Evolutionary conservation across 1,140 invertebrate genomes (phyloP), one percentile per base, ranked within the genome.

Genomic region (Ylistrum balloti): DNA sequence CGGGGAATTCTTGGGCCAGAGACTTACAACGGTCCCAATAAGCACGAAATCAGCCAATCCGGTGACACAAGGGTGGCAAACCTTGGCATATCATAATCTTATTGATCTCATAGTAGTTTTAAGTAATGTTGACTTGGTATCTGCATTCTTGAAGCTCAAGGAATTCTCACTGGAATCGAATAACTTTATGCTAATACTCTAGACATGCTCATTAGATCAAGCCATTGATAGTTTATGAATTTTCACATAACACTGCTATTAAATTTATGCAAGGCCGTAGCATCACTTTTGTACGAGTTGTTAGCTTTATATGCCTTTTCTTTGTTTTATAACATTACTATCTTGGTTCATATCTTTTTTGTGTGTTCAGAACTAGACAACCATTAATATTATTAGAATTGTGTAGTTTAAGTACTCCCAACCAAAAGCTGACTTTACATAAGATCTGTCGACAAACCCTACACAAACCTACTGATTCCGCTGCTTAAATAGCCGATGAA

Each of bases 181-280:
- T 74, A 7, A 5, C 22, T 74, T 28, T 28, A 74, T 74, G 56
- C 56, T 74, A 74, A 74, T 74, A 74, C 56, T 5, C 22, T 74
- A 74, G 56, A 74, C 56, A 74, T 74, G n/a, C 56, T 17, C 13
- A 74, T 74, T 74, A 74, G 56, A 74, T 74, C 28, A 74, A 74
- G n/a, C 22, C 56, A 22, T 28, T n/a, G 56, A 74, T 28, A 74
- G 56, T 74, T 74, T 74, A 28, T n/a, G 56, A 74, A 28, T 74
- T 74, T 74, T 74, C 56, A 17, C 22, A 74, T 74, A 28, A 74
- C 5, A 5, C 5, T 74, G n/a, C 56, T 74, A 74, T 74, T 48
- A 48, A 20, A 1, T 74, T 74, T 74, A 74, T 74, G 56, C 1
- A 74, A 74, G 56, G n/a, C 56, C 17, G 56, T 74, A 28, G 56